Conservation (phyloP, 2,113 vertebrate species). For the Cathartes aura region DNA sequence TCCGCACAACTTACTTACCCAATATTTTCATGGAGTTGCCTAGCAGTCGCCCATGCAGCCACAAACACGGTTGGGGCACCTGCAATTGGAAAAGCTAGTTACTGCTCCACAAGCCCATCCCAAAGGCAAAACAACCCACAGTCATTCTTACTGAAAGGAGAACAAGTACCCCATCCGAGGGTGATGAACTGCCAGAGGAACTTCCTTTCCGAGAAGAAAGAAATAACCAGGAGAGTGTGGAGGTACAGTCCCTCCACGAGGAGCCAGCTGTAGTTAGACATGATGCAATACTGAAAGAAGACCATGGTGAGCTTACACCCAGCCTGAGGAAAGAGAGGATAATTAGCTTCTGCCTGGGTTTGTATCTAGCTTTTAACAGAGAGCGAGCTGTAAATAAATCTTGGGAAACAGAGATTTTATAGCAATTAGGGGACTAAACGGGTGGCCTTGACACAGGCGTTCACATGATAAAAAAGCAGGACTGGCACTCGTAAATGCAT, state of each 20-base stretch:
- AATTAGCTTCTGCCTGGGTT: slow-evolving; percentile 15
- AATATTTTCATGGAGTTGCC: slow-evolving; percentile 86
- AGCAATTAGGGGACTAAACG: background rate
- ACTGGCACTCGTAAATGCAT: background rate
- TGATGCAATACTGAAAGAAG: slow-evolving; percentile 93
- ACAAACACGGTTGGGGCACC: slow-evolving; percentile 84
- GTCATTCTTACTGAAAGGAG: background rate
- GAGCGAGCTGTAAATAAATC: background rate
- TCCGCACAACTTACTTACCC: slow-evolving; percentile 80
- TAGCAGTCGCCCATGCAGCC: slow-evolving; percentile 82
- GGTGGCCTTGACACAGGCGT: background rate
- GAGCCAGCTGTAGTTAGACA: slow-evolving; percentile 96
- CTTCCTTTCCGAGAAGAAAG: slow-evolving; percentile 89
- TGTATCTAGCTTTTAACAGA: background rate
- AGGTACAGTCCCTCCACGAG: slow-evolving; percentile 94
- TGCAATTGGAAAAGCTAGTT: slow-evolving; percentile 59
- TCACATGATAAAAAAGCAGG: background rate
- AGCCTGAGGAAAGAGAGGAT: slow-evolving; percentile 77
- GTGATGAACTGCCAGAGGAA: slow-evolving; percentile 86
- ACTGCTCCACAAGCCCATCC: background rate
- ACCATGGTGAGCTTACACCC: slow-evolving; percentile 90
- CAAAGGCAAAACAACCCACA: background rate
- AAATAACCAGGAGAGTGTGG: slow-evolving; percentile 87
- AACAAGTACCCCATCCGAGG: slow-evolving; percentile 90
- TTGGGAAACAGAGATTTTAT: background rate